Percentiles rank a stretch among this genome's conserved stretches.
phyloP scores from a whole-genome alignment of 2,888 invertebrate genomes.

The Papilio elwesi region DNA sequence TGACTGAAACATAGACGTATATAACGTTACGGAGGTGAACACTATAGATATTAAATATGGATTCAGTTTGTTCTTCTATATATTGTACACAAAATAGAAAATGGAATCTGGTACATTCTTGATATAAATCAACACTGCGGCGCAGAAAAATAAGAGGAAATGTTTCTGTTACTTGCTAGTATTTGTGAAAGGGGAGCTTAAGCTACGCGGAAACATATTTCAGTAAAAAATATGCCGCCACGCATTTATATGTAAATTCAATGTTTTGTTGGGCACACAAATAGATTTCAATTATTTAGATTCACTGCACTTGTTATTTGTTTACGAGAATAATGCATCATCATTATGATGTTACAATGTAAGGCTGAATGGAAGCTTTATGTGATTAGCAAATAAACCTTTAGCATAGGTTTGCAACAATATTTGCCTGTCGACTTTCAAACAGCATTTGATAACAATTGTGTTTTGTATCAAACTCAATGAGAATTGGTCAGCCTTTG shows the following conservation, averaged over 20 bases:
- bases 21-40: too few relatives aligned
- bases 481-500: too few relatives aligned
- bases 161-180: constrained; percentile 12
- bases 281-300: constrained; percentile 14
- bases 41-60: too few relatives aligned
- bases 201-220: constrained; percentile 21
- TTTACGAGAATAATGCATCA: background rate
- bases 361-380: too few relatives aligned
- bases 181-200: constrained; percentile 15
- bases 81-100: background rate
- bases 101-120: background rate
- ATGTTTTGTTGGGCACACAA: constrained; percentile 3
- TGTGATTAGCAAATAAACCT: too few relatives aligned
- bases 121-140: constrained; percentile 8
- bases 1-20: too few relatives aligned
- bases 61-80: too few relatives aligned
- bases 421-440: too few relatives aligned
- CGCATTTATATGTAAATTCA: constrained; percentile 16
- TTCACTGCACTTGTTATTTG: background rate
- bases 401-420: too few relatives aligned
- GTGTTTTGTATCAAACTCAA: too few relatives aligned
- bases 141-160: constrained; percentile 16
- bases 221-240: constrained; percentile 13
- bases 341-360: background rate
- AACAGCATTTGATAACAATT: too few relatives aligned